Conservation (phyloP, 2,797 vertebrate genomes). For the Propithecus deckenii region DNA sequence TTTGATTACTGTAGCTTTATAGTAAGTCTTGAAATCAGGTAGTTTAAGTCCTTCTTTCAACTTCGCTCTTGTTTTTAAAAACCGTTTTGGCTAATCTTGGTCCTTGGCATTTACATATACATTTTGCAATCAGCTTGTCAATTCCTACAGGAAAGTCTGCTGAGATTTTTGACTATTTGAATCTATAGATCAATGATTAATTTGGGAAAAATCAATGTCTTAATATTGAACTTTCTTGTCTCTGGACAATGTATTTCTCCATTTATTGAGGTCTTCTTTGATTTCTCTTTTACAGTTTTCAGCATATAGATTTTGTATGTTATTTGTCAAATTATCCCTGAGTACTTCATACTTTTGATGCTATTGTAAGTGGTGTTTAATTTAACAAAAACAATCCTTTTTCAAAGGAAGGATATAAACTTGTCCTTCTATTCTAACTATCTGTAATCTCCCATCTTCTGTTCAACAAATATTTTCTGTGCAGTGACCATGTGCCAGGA, state of each 20-base stretch:
- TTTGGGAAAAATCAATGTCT: neutral
- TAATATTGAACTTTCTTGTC: neutral
- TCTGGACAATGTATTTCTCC: neutral
- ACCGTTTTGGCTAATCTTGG: neutral
- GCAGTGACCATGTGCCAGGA: neutral
- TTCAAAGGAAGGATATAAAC: neutral
- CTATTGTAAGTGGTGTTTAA: neutral
- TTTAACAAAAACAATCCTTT: neutral
- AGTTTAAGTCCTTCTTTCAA: neutral
- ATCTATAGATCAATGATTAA: neutral
- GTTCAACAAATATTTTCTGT: neutral
- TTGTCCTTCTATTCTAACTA: neutral
- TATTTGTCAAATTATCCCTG: neutral
- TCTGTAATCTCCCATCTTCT: neutral
- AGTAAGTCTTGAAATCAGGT: neutral
- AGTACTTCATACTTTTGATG: neutral
- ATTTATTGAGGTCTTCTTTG: conserved; percentile 11
- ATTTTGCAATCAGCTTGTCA: conserved; percentile 11
- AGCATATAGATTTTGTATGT: neutral
- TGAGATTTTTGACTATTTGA: neutral
- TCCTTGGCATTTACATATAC: neutral
- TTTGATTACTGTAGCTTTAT: neutral
- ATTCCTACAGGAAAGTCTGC: neutral
- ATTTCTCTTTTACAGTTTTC: neutral
- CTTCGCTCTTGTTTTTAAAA: conserved; percentile 7